Evolutionary conservation across 2,888 invertebrate species (phyloP).

Genomic region (Yponomeuta malinellus): DNA sequence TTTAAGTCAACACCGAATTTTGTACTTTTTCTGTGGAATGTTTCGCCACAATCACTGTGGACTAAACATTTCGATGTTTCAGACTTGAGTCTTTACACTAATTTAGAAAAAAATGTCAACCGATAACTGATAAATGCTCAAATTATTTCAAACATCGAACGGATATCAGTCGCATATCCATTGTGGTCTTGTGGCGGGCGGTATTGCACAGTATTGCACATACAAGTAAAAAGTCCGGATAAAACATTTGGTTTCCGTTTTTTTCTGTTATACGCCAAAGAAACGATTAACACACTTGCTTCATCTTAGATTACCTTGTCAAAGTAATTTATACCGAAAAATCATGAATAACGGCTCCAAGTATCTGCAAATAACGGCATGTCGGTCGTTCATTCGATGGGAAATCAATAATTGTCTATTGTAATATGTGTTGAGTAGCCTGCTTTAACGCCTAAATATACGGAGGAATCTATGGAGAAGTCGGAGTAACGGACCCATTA

Average conservation of each 20-base stretch:
- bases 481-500: conserved; percentile 71
- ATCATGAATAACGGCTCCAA: conserved; percentile 63
- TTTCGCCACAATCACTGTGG: conserved; percentile 67
- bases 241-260: conserved; percentile 27
- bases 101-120: conserved; percentile 71
- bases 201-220: conserved; percentile 58
- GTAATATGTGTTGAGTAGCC: conserved; percentile 72
- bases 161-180: conserved; percentile 54
- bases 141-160: conserved; percentile 45
- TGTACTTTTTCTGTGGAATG: conserved; percentile 71
- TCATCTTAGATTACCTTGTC: conserved; percentile 32
- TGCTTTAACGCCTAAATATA: conserved; percentile 64
- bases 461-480: conserved; percentile 69
- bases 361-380: conserved; percentile 72
- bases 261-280: conserved; percentile 3
- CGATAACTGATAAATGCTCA: conserved; percentile 44
- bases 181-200: conserved; percentile 64
- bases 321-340: conserved; percentile 44
- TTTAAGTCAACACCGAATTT: conserved; percentile 73
- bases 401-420: conserved; percentile 72
- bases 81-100: conserved; percentile 65
- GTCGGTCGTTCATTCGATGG: conserved; percentile 68
- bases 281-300: conserved; percentile 10
- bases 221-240: conserved; percentile 67
- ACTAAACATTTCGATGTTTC: conserved; percentile 73